Evolutionary conservation across 2,888 invertebrate species (phyloP).

Genomic region (Drosophila setosimentum): DNA sequence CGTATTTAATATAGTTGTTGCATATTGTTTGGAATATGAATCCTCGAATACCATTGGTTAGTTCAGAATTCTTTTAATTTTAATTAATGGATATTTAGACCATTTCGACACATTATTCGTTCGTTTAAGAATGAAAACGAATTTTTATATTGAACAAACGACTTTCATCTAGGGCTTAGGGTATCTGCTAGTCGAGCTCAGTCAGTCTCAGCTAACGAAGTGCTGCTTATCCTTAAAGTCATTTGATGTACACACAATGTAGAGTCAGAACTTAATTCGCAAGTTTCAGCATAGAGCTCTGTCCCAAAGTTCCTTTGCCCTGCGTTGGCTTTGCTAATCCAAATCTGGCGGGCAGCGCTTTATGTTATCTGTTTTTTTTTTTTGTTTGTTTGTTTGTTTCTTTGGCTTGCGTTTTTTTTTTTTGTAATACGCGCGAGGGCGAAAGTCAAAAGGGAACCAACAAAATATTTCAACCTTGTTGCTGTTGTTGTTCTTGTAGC

Average conservation of each 20-base stretch:
- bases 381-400: constrained; percentile 9
- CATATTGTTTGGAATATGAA: not conserved
- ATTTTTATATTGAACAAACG: not conserved
- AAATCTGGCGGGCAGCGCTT: constrained; percentile 11
- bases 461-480: constrained; percentile 18
- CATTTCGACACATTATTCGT: not conserved
- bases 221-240: constrained; percentile 16
- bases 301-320: constrained; percentile 3
- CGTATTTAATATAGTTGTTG: not conserved
- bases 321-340: constrained; percentile 13
- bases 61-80: not conserved
- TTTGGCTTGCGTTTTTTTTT: constrained; percentile 9
- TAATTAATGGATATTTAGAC: not conserved
- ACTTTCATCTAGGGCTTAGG: not conserved
- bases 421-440: constrained; percentile 1
- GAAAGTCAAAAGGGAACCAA: not conserved
- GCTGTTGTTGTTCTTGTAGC: constrained; percentile 1
- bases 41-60: not conserved
- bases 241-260: not conserved
- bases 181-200: not conserved
- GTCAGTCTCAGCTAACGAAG: constrained; percentile 1
- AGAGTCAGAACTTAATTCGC: constrained; percentile 39
- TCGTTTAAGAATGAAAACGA: not conserved
- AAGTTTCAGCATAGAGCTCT: constrained; percentile 40
- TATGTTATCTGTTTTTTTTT: constrained; percentile 12